These are phyloP conservation scores for Conopomorpha cramerella DNA, from an alignment of 1,140 invertebrate genomes.

Conservation along the genomic window DNA sequence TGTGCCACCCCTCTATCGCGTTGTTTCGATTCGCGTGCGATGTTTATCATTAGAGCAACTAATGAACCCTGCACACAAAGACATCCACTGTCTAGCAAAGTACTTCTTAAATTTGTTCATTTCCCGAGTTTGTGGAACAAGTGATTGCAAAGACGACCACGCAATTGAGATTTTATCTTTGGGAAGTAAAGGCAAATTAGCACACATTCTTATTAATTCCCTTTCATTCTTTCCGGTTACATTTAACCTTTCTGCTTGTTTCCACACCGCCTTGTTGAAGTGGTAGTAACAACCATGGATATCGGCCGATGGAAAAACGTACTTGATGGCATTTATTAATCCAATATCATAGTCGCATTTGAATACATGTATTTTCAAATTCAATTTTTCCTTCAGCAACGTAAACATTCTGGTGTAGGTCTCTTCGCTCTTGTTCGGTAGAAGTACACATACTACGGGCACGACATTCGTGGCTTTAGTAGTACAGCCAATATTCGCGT, in stretches of 20 bases:
- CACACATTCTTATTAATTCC: slow-evolving; percentile 1
- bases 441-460: not conserved
- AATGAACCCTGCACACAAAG: not conserved
- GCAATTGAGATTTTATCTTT: not conserved
- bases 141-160: not conserved
- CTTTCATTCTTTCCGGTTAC: not conserved
- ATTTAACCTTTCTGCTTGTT: not conserved
- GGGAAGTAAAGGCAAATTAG: slow-evolving; percentile 1
- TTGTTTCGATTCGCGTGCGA: not conserved
- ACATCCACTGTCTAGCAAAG: not conserved
- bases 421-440: slow-evolving; percentile 2
- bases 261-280: not conserved
- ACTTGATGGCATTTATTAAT: slow-evolving; percentile 1
- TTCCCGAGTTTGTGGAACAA: not conserved
- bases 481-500: not conserved
- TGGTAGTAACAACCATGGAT: not conserved
- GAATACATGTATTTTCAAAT: slow-evolving; percentile 1
- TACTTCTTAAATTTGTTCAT: not conserved
- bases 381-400: not conserved
- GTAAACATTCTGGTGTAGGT: slow-evolving; percentile 1
- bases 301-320: not conserved
- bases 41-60: not conserved
- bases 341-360: slow-evolving; percentile 3
- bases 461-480: slow-evolving; percentile 1
- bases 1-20: not conserved